Evolutionary conservation across 2,797 vertebrate species (phyloP).

Genomic region (Chiloscyllium punctatum): DNA sequence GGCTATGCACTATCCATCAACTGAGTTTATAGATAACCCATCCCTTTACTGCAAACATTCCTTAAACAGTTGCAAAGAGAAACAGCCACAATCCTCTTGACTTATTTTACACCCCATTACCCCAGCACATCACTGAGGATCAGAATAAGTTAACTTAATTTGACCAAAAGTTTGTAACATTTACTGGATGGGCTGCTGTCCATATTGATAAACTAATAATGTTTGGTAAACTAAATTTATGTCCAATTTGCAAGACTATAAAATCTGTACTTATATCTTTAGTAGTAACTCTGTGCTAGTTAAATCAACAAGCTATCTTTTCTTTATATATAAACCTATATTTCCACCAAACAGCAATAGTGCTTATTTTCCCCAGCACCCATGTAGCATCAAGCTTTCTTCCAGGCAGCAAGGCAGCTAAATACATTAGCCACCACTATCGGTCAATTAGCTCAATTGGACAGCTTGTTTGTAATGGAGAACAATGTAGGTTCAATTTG

Average conservation of each 20-base stretch:
- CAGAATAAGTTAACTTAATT: not conserved
- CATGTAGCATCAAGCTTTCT: not conserved
- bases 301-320: not conserved
- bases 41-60: not conserved
- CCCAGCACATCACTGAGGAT: not conserved
- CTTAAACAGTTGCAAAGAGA: not conserved
- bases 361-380: too few relatives aligned
- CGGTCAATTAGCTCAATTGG: too few relatives aligned
- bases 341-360: too few relatives aligned
- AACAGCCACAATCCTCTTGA: not conserved
- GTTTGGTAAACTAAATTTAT: not conserved
- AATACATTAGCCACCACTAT: not conserved
- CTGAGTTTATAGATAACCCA: not conserved
- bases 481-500: too few relatives aligned
- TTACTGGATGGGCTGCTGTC: not conserved
- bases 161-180: not conserved
- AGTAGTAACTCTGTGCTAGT: too few relatives aligned
- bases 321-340: too few relatives aligned
- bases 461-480: too few relatives aligned
- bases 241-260: not conserved
- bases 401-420: not conserved
- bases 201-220: not conserved
- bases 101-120: not conserved
- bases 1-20: not conserved
- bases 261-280: not conserved